These are phyloP conservation scores for Diachasma alloeum DNA, from an alignment of 1,140 invertebrate genomes.

Conservation along the genomic window DNA sequence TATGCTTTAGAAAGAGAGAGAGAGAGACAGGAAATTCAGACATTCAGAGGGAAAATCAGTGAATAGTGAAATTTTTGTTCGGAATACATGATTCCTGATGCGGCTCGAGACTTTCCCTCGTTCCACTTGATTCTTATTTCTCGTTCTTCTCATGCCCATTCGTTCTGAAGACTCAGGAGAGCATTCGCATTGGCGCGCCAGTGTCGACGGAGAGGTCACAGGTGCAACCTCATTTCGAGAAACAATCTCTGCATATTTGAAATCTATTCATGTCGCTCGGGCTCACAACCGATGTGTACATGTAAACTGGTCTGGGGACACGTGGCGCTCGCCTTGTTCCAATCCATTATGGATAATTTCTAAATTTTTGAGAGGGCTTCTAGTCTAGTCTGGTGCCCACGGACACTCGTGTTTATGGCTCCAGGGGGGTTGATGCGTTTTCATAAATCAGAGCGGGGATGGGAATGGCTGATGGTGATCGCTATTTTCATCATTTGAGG, in stretches of 20 bases:
- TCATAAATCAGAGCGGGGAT: too few species aligned
- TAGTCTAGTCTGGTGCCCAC: not conserved
- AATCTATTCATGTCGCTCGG: constrained; percentile 45
- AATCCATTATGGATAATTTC: constrained; percentile 50
- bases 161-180: constrained; percentile 25
- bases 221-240: constrained; percentile 49
- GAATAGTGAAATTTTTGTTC: too few species aligned
- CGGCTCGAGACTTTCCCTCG: not conserved
- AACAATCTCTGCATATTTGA: constrained; percentile 58
- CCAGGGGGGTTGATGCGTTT: not conserved
- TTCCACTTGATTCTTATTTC: not conserved
- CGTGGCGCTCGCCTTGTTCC: constrained; percentile 23
- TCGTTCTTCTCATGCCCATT: constrained; percentile 27
- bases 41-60: too few species aligned
- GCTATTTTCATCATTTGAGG: too few species aligned
- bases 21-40: too few species aligned
- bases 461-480: too few species aligned
- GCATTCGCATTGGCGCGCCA: constrained; percentile 32
- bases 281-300: not conserved
- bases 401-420: not conserved
- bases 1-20: too few species aligned
- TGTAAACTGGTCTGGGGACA: not conserved
- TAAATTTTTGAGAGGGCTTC: constrained; percentile 41
- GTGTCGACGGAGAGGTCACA: constrained; percentile 39
- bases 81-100: too few species aligned